Base-by-base conservation (phyloP, 2,888 invertebrate genomes). In the Leptogaster cylindrica region DNA sequence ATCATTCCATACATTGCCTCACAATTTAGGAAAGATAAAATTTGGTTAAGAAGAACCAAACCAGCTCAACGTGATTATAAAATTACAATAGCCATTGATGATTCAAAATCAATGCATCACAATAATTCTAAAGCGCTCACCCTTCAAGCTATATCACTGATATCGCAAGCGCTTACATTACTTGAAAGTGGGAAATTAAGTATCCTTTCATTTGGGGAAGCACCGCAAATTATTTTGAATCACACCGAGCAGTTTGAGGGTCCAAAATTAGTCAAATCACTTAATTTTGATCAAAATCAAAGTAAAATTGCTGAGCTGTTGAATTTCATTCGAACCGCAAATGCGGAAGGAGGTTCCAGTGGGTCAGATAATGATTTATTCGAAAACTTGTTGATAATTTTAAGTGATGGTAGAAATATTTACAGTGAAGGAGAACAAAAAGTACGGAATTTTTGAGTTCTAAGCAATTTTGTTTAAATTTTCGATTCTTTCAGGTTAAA, bases 1-100 rank as follows among this genome's bases (percentile, higher is more conserved):
- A 92, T 99, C 65, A 97, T 99, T 76, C 95, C 98, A 0, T 99
- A 99, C 83, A 96, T 99, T 73, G 99, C 99, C 14, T 97, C 97
- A 70, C 93, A 98, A 80, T 99, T 97, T 83, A 87, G 98, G 46
- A 99, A 99, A 79, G 98, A 99, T 79, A 97, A 97, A 80, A 99
- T 99, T 76, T 99, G 99, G 99, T 78, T 99, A 75, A 85, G 98
- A 10, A 84, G 99, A 65, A 97, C 95, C 0, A 95, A 95, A 79
- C 96, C 97, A 0, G 95, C 94, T 1, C 94, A 95, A 77, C 85
- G 99, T 51, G 92, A 98, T 74, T 99, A 99, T 81, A 97, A 97
- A 80, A 94, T 98, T 52, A 89, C 96, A 16, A 84, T 99, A 46
- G 98, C 99, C 0, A 89, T 99, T 4, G 99, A 99, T 78, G 97